Evolutionary conservation across 2,113 vertebrate genomes (phyloP), one percentile per base, ranked within the genome.

Genomic region (Aldabrachelys gigantea): DNA sequence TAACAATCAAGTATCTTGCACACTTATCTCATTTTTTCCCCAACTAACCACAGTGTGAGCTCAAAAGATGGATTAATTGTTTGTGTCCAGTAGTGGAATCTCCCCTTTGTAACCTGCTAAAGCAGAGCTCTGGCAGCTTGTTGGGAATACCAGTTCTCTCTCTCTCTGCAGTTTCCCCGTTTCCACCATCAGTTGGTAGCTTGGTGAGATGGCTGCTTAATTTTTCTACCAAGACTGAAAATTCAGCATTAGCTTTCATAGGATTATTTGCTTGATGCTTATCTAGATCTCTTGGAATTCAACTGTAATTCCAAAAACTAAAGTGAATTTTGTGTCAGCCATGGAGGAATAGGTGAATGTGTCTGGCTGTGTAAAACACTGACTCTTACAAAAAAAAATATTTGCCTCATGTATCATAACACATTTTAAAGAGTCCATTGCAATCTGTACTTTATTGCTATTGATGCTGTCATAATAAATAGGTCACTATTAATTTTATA

Each of bases 351-450:
- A 50, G 62, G 14, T 84, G 65, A 47, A 65, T 83, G 6, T 65
- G 62, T 49, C n/a, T 87, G 62, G 87, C 17, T 72, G 85, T 47
- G 0, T 41, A 65, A 62, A 94, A 24, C 21, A 5, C 0, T 13
- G 2, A 24, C 5, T 79, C 86, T 85, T 41, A 52, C n/a, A 5
- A 83, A 54, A 17, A 0, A 0, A 17, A 0, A 0, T 41, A 11
- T 47, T 62, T 49, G 35, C 35, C 10, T 56, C 7, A 47, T 38
- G 10, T 25, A 7, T n/a, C 80, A 56, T 3, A 41, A 14, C 81
- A n/a, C 35, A 54, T 35, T 52, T 90, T 0, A 1, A 38, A 47
- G 0, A 19, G 19, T 57, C 44, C 10, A 2, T 59, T 86, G 82
- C 62, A 31, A 16, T 14, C 25, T 83, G 11, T 11, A 7, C 3